Base-by-base conservation (phyloP, 2,888 invertebrate genomes). In the Tetranychus truncatus region DNA sequence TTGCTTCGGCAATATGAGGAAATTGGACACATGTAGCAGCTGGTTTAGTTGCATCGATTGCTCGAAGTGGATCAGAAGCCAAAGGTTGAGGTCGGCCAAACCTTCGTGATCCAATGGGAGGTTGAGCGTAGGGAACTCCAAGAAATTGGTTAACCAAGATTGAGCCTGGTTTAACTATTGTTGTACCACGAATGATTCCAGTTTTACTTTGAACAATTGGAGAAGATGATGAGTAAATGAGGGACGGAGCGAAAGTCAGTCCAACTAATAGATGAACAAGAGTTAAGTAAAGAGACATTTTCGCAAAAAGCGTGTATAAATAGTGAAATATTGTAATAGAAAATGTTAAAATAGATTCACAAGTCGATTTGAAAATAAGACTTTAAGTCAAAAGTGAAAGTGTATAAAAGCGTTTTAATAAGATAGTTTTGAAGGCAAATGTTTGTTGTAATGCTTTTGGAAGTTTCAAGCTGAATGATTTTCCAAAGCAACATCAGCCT, bases 31-130 rank as follows among this genome's bases (percentile, higher is more conserved):
- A 81, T 8, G 78, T 77, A 15, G 80, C 76, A 1, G 72, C 77
- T 45, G 77, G 79, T 24, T 74, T 8, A 11, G 76, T 73, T 1
- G 79, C 77, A 18, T 78, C 77, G 24, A 77, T 72, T 15, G 85
- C 84, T 0, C 91, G 91, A n/a, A 85, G 84, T 6, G 20, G 87
- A 83, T 0, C 86, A 87, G 34, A 88, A 5, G 71, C 65, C 8
- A 80, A 72, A 15, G 71, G 65, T 45, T 77, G 66, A 6, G 80
- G 80, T 7, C 75, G 76, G 18, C 72, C 67, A 74, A 80, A 80
- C n/a, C 80, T 75, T 9, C 78, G 76, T 21, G 71, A 34, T 3
- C 78, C 80, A 8, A 79, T 75, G 0, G 81, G 81, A 6, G 80
- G 76, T 46, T 78, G 67, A 18, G 80, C 81, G 72, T 81, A 81